phyloP scores from a whole-genome alignment of 1,140 invertebrate genomes.

The Schlechtendalia chinensis region DNA sequence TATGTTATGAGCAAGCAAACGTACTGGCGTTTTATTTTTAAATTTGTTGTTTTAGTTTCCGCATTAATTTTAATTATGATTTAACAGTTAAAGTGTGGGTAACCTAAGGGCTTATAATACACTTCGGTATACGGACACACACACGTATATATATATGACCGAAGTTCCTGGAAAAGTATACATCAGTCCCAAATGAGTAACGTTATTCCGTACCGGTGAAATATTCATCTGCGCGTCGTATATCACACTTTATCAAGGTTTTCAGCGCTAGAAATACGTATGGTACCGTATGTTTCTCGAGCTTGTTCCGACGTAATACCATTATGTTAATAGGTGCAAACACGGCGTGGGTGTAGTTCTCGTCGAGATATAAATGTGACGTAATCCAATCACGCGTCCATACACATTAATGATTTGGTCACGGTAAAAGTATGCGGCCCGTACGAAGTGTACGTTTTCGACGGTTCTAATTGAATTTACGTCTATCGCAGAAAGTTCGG shows the following conservation, averaged over 20 bases:
- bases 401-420: not conserved
- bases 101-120: constrained; percentile 22
- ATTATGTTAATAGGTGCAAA: not conserved
- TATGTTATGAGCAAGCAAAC: not conserved
- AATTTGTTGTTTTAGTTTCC: constrained; percentile 6
- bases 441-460: not conserved
- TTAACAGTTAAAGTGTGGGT: constrained; percentile 19
- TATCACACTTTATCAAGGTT: not conserved
- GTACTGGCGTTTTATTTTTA: constrained; percentile 16
- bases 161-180: constrained; percentile 14
- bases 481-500: not conserved
- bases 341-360: not conserved
- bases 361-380: not conserved
- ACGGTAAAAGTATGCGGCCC: too few species aligned
- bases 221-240: constrained; percentile 8
- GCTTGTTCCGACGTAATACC: not conserved
- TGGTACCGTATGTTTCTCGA: not conserved
- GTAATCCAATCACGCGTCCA: not conserved
- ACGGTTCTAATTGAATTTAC: not conserved
- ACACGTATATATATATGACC: not conserved
- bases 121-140: not conserved
- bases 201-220: not conserved
- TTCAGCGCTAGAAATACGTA: not conserved
- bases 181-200: constrained; percentile 19
- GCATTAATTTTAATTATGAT: constrained; percentile 30